Evolutionary conservation across 2,888 invertebrate genomes (phyloP).

Genomic region (Galerucella calmariensis): DNA sequence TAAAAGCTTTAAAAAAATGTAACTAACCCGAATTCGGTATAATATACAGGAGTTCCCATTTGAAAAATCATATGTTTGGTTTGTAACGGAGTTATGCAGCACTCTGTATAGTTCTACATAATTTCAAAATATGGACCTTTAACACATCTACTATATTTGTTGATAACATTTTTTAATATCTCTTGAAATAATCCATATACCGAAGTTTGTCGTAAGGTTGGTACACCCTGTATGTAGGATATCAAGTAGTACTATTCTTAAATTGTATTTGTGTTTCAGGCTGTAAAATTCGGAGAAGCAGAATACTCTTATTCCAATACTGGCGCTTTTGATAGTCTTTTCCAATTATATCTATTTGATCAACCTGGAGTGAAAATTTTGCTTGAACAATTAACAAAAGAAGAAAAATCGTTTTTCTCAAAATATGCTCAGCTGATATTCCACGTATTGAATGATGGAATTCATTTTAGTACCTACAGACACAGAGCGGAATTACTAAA

Average conservation of each 20-base stretch:
- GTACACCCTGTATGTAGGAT: no score
- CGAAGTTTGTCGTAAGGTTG: no score
- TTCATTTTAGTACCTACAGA: constrained; percentile 4
- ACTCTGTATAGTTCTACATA: no score
- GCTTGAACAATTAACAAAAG: not conserved
- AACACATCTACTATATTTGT: no score
- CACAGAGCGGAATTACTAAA: constrained; percentile 11
- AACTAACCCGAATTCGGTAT: no score
- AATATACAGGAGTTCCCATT: no score
- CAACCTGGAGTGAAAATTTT: not conserved
- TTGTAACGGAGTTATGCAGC: no score
- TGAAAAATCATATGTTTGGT: no score
- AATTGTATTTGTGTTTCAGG: constrained; percentile 14
- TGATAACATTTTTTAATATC: no score
- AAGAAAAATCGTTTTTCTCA: not conserved
- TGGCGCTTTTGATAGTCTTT: constrained; percentile 16
- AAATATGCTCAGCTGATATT: constrained; percentile 13
- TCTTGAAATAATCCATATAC: no score
- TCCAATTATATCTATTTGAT: constrained; percentile 9
- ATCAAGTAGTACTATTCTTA: not conserved
- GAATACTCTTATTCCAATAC: constrained; percentile 12
- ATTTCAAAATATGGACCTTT: no score
- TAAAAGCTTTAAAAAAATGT: no score
- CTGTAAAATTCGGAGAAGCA: constrained; percentile 10
- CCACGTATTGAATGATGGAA: not conserved